Base-by-base conservation (phyloP, 2,797 vertebrate species). In the Pelobates cultripes region DNA sequence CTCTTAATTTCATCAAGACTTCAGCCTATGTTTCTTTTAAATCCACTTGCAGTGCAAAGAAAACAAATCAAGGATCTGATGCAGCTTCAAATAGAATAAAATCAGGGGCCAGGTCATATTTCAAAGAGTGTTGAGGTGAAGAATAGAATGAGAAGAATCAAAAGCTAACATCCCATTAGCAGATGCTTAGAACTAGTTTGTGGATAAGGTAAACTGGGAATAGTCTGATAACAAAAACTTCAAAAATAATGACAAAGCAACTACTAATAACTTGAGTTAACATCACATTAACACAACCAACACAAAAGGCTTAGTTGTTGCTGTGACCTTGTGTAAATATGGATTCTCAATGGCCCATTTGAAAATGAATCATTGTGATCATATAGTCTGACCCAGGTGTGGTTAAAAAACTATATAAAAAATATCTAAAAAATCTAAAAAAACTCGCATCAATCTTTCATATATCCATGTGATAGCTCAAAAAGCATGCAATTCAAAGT, bases 1-100 rank as follows among this genome's bases (percentile, higher is more conserved):
- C 73, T 76, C 82, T 76, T 80, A 79, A 84, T 84, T 80, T 84
- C 77, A 84, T 80, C 77, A 84, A 84, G 78, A 84, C 57, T 60
- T 40, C 5, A 47, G 43, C 69, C 43, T 47, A 43, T 17, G 28
- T 28, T 28, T 28, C 14, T 41, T 15, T 43, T 61, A 44, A 69
- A 57, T 4, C 45, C 73, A 72, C 61, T 79, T 13, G 12, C 72
- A 79, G 60, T 53, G 73, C 43, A 75, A 76, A 80, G 77, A 84
- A 66, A 84, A 80, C 82, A 84, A 75, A 76, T 55, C 70, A 68
- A 84, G 57, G 82, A 80, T 80, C 43, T 61, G 77, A 73, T 45
- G 47, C 42, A 40, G 76, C 82, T 76, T 84, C 73, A 84, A 76
- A 75, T 79, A 67, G 71, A 3, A 83, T 70, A 70, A 57, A 75